Evolutionary conservation across 2,113 vertebrate species (phyloP).

Genomic region (Colistium nudipinnis): DNA sequence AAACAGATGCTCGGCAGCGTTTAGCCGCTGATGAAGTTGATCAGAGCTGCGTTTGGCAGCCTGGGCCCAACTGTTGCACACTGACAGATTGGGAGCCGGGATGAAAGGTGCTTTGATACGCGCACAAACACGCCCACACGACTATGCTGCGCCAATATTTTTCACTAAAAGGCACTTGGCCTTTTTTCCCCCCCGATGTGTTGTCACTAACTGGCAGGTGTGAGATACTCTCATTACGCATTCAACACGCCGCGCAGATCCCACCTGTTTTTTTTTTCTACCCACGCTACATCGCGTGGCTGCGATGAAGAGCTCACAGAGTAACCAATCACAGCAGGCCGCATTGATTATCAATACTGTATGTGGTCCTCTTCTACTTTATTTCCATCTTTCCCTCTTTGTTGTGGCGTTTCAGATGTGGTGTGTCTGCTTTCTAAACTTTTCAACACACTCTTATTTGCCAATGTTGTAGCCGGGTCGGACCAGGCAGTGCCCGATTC

Average conservation of each 20-base stretch:
- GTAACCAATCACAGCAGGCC: background rate
- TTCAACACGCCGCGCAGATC: background rate
- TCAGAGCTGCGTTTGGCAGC: constrained; percentile 35
- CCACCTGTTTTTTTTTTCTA: constrained; percentile 19
- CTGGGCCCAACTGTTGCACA: background rate
- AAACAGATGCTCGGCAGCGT: constrained; percentile 29
- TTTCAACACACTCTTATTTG: background rate
- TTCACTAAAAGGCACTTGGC: constrained; percentile 16
- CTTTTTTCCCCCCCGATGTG: background rate
- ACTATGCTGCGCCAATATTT: background rate
- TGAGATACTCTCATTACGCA: background rate
- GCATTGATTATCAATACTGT: background rate
- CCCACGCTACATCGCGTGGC: background rate
- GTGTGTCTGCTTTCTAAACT: background rate
- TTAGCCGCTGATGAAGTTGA: constrained; percentile 39
- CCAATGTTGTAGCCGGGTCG: background rate
- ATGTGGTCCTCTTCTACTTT: background rate
- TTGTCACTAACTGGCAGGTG: background rate
- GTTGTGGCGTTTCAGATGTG: background rate
- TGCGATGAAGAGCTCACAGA: background rate
- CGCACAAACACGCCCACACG: background rate
- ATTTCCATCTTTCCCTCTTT: background rate
- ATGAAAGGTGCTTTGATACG: constrained; percentile 29
- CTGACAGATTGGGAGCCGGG: constrained; percentile 25
- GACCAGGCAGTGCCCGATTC: background rate